A percentile compares a stretch with the other conserved stretches of the same genome.
These are phyloP conservation scores for Cydia fagiglandana DNA, from an alignment of 1,140 invertebrate genomes.

Conservation along the genomic window DNA sequence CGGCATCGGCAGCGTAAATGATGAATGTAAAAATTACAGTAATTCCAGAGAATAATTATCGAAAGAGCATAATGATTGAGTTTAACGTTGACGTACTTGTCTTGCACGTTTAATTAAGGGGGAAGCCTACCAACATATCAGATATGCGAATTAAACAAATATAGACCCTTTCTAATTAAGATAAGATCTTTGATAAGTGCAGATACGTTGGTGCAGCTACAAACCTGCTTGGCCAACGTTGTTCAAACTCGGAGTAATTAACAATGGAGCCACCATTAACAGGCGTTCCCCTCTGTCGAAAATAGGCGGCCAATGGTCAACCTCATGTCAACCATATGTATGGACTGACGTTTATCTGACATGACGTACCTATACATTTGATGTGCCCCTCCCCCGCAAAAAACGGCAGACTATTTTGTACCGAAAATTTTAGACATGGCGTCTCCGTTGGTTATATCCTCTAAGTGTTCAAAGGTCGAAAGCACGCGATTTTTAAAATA, in stretches of 20 bases:
- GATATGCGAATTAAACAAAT: not conserved
- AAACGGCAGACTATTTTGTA: too few species aligned
- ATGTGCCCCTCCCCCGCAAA: too few species aligned
- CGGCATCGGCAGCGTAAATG: slow-evolving; percentile 1
- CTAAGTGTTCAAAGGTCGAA: not conserved
- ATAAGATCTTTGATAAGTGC: not conserved
- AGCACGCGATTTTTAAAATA: not conserved
- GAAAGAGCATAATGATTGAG: slow-evolving; percentile 18
- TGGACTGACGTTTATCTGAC: too few species aligned
- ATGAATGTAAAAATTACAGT: not conserved
- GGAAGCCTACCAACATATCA: not conserved
- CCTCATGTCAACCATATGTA: too few species aligned
- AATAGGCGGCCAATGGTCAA: too few species aligned
- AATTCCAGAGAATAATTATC: not conserved
- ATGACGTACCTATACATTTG: too few species aligned
- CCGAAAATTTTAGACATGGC: too few species aligned
- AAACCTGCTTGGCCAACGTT: not conserved
- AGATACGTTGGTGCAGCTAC: not conserved
- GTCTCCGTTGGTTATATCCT: too few species aligned
- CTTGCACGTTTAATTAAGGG: slow-evolving; percentile 12
- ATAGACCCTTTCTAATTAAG: not conserved
- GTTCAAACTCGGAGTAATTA: too few species aligned
- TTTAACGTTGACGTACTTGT: slow-evolving; percentile 22
- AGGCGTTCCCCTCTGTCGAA: too few species aligned
- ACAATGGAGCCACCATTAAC: too few species aligned